A percentile compares a stretch with the other conserved stretches of the same genome.
Conservation (phyloP, 2,113 vertebrate genomes). For the Malurus cyaneus region DNA sequence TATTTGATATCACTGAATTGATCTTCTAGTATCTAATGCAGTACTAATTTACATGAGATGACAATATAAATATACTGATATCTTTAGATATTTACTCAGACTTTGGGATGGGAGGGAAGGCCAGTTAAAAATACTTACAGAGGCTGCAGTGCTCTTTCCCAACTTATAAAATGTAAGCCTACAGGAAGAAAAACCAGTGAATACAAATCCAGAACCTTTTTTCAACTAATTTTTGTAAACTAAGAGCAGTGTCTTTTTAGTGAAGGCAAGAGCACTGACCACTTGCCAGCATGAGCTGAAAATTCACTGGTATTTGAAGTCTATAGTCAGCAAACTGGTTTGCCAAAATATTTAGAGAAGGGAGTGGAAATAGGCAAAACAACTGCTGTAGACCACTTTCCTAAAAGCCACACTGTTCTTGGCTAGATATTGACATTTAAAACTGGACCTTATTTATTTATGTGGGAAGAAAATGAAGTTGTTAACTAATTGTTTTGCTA, state of each 20-base stretch:
- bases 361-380: not conserved
- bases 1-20: not conserved
- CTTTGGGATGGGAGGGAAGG: not conserved
- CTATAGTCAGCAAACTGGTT: not conserved
- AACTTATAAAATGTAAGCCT: not conserved
- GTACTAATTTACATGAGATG: not conserved
- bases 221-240: not conserved
- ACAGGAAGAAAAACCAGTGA: not conserved
- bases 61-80: not conserved
- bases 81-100: not conserved
- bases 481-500: not conserved
- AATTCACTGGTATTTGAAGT: not conserved
- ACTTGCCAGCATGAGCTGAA: not conserved
- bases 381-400: not conserved
- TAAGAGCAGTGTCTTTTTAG: not conserved
- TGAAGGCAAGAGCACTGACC: not conserved
- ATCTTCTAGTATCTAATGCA: not conserved
- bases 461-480: not conserved
- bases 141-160: not conserved
- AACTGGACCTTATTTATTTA: not conserved
- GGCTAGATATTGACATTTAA: not conserved
- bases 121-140: not conserved
- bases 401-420: not conserved
- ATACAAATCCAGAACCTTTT: not conserved
- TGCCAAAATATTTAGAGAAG: not conserved